A percentile compares a stretch with the other conserved stretches of the same genome.
Evolutionary conservation across 23 tunicate species (phyloP).

Genomic region (Oikopleura dioica): DNA sequence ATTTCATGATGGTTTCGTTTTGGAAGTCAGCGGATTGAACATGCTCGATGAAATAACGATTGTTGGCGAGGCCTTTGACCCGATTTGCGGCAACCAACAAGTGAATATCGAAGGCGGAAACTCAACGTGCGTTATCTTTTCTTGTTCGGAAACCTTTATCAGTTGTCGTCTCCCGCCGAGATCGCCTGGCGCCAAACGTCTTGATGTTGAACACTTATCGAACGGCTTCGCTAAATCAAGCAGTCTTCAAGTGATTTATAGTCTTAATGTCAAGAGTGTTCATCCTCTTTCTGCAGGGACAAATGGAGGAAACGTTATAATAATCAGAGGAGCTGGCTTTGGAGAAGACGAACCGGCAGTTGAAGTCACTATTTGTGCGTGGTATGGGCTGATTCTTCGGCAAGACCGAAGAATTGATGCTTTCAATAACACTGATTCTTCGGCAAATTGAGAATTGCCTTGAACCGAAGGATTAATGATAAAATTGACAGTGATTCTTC

Average conservation of each 20-base stretch:
- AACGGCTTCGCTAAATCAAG: neutral
- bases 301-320: slow-evolving; percentile 58
- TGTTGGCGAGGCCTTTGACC: neutral
- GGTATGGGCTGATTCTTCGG: no score
- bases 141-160: neutral
- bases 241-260: neutral
- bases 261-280: slow-evolving; percentile 17
- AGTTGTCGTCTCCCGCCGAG: neutral
- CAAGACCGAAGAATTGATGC: no score
- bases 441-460: no score
- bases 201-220: neutral
- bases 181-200: neutral
- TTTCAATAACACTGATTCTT: no score
- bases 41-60: neutral
- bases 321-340: slow-evolving; percentile 39
- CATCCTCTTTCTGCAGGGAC: slow-evolving; percentile 47
- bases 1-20: no score
- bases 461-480: no score
- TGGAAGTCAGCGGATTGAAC: neutral
- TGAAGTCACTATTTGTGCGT: neutral
- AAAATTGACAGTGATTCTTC: no score
- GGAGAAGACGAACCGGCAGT: neutral
- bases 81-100: neutral
- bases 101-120: neutral
- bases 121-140: neutral